Evolutionary conservation across 2,113 vertebrate species (phyloP), one percentile per base, ranked within the genome.

Genomic region (Mugil cephalus): DNA sequence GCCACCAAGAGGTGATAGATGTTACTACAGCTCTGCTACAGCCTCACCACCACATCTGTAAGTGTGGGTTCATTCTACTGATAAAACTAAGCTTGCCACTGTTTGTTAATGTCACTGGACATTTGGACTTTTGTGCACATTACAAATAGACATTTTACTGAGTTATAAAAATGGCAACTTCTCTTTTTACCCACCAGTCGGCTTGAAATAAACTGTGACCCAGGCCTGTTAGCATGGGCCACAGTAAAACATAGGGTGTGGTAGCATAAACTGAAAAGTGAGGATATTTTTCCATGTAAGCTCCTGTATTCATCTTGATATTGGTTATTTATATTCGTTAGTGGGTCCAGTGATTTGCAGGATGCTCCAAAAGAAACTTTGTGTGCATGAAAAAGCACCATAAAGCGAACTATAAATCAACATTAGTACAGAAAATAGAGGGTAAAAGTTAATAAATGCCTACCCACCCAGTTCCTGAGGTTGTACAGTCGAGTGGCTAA

Each of bases 1-100:
- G 91, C 92, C 93, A 90, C 82, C 93, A 17, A 84, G 88, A 90
- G 92, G 90, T 17, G n/a, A 40, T 3, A 30, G 14, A 15, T 3
- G 46, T 40, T 55, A 83, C n/a, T 71, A 47, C 79, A 82, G 19
- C 50, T 42, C 52, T 39, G 17, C 10, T 1, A 2, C 36, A 10
- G 3, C 10, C 40, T 8, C 38, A 36, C 12, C 14, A 52, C 47
- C 12, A 19, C 4, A 38, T 61, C 38, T 61, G 46, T 8, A 13
- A 43, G 14, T 30, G 30, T 13, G 39, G 63, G 58, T 52, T 50
- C 48, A 43, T 24, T 51, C 39, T 45, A 38, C 55, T 45, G 53
- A 74, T 21, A 51, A 43, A 74, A 38, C 21, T 47, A 64, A 74
- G 51, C 60, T 64, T 60, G 56, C 60, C 55, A 47, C 42, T 46